Evolutionary conservation across 2,113 vertebrate genomes (phyloP), one percentile per base, ranked within the genome.

Genomic region (Platichthys stellatus): DNA sequence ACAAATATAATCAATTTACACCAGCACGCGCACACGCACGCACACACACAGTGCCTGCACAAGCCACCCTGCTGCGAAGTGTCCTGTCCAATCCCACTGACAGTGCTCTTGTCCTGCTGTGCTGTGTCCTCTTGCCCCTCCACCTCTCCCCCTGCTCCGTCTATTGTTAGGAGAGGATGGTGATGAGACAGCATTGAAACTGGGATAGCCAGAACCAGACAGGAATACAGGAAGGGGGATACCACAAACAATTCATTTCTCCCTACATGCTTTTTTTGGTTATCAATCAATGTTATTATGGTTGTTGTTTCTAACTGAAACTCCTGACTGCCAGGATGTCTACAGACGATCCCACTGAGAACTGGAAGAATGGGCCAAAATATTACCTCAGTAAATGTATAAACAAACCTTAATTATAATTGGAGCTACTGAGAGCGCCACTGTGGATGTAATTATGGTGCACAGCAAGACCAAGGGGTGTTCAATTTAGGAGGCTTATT

Each of bases 81-180:
- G 65, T 73, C 58, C 21, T 47, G 63, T 83, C 49, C 62, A 76
- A 54, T 64, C 13, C 54, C 47, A 67, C 0, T 68, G 62, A 78
- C n/a, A 64, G 58, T 49, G 49, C 28, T 38, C 24, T 18, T 61
- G 73, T 53, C 54, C 77, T 13, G 66, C 74, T 82, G 78, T 62
- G 72, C 35, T 58, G 59, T 68, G 43, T 74, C 45, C 80, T 60
- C 74, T 61, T 49, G 54, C 59, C 68, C 23, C 56, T 73, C 63
- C 45, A 58, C 40, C 26, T 51, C 47, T 57, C 54, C 49, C 71
- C 47, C 60, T 56, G 57, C 38, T 70, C 49, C 28, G 59, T 60
- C 82, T 58, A 92, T 92, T 92, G 92, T 93, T 88, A 54, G 66
- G 66, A 82, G 60, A 92, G 89, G 90, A 94, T 86, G 84, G 81